A percentile compares a stretch with the other conserved stretches of the same genome.
Evolutionary conservation across 2,113 vertebrate genomes (phyloP).

Genomic region (Rynchops niger): DNA sequence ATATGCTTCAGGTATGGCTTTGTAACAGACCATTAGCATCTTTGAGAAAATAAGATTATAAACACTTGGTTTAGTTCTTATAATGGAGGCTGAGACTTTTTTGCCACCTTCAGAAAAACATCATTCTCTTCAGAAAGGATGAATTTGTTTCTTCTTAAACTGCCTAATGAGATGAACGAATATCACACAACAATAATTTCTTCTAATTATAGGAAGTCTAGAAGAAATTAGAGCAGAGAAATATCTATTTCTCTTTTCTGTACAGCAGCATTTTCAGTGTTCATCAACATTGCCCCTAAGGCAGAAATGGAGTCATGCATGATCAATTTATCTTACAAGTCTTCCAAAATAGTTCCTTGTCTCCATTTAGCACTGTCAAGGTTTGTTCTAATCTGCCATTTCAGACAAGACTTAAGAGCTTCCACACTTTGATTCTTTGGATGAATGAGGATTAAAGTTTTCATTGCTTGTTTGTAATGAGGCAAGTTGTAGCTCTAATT

Average conservation of each 20-base stretch:
- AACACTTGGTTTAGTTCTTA: not conserved
- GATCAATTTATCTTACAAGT: constrained; percentile 57
- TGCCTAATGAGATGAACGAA: constrained; percentile 20
- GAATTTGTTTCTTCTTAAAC: constrained; percentile 21
- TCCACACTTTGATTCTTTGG: constrained; percentile 43
- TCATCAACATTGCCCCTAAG: constrained; percentile 24
- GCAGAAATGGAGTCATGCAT: constrained; percentile 22
- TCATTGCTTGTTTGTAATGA: constrained; percentile 33
- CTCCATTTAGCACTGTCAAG: constrained; percentile 43
- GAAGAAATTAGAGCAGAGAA: constrained; percentile 37
- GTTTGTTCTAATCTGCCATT: constrained; percentile 56
- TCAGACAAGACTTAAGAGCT: constrained; percentile 52
- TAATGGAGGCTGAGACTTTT: not conserved
- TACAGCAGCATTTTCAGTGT: constrained; percentile 11
- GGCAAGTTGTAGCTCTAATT: constrained; percentile 11
- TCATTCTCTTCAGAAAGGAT: not conserved
- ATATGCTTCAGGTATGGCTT: not conserved
- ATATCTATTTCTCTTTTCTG: constrained; percentile 4
- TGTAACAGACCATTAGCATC: not conserved
- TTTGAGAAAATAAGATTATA: not conserved
- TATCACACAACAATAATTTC: constrained; percentile 38
- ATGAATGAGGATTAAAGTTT: constrained; percentile 12
- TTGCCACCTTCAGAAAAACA: not conserved
- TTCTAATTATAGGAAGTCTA: constrained; percentile 38
- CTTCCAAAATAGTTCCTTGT: constrained; percentile 33